Conservation (phyloP, 2,888 invertebrate genomes). For the Rhamnusium bicolor region DNA sequence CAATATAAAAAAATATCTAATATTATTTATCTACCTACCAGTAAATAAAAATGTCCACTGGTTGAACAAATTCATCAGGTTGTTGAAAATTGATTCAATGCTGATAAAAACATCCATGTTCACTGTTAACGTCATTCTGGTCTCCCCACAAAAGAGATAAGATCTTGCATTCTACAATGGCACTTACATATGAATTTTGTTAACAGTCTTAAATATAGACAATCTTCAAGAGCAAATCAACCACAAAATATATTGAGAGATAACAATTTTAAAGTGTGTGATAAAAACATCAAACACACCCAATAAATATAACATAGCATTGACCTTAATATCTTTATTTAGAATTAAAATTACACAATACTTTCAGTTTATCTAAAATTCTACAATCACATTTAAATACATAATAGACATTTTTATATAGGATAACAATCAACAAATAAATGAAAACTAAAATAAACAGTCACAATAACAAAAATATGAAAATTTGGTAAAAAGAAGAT, state of each 20-base stretch:
- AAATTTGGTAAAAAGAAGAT: slow-evolving; percentile 10
- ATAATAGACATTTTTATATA: slow-evolving; percentile 31
- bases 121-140: too few species aligned
- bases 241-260: not conserved
- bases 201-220: too few species aligned
- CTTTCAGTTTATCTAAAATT: slow-evolving; percentile 9
- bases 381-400: slow-evolving; percentile 35
- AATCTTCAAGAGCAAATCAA: not conserved
- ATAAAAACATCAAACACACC: not conserved
- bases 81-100: too few species aligned
- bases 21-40: too few species aligned
- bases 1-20: too few species aligned
- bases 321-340: slow-evolving; percentile 28
- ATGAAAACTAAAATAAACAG: slow-evolving; percentile 16
- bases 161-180: too few species aligned
- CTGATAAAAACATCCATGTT: too few species aligned
- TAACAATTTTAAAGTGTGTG: not conserved
- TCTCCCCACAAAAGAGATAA: too few species aligned
- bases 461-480: slow-evolving; percentile 17
- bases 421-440: slow-evolving; percentile 22
- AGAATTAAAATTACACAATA: slow-evolving; percentile 28
- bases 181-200: too few species aligned
- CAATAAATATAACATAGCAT: not conserved
- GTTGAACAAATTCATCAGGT: too few species aligned
- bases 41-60: too few species aligned